Evolutionary conservation across 2,888 invertebrate species (phyloP), one percentile per base, ranked within the genome.

Genomic region (Polia nebulosa): DNA sequence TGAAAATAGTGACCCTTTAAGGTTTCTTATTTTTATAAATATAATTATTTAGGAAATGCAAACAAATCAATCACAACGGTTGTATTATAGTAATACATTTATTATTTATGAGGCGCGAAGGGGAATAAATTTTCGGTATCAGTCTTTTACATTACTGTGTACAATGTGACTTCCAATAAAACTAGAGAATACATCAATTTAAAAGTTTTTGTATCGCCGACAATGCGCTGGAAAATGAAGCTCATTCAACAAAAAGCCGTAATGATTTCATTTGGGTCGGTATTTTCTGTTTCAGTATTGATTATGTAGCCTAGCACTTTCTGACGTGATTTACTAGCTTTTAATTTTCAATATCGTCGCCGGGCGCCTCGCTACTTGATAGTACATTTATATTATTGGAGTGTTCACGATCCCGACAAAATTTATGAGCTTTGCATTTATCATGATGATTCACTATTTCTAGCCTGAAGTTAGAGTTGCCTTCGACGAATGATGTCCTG

Each of bases 401-500:
- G 59, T 79, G 82, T 83, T 96, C 96, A 4, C 96, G 91, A 70
- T 96, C 96, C 55, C 91, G 92, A 89, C 97, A 97, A 84, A 97
- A 91, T 82, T 97, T 96, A 89, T 97, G 97, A 39, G 97, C 97
- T 90, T 97, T 98, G 89, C 97, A 97, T 89, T 97, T 97, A 89
- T 97, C 97, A 87, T 97, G 97, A 90, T 97, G 97, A 89, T 97
- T 97, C 55, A 98, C 97, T 84, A 97, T 97, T 93, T 97, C 97
- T 73, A 97, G 94, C 61, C 97, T 96, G 92, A 97, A 97, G 91
- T 97, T 97, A 55, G 97, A 96, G 85, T 97, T 98, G 67, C 97
- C 97, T 85, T 97, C 97, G n/a, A 97, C 97, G 84, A 98, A 98
- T 0, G 97, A 97, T n/a, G 97, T 97, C 68, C 97, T 96, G 84